These are phyloP conservation scores for Monarcha castaneiventris DNA, from an alignment of 2,113 vertebrate species.

Conservation along the genomic window DNA sequence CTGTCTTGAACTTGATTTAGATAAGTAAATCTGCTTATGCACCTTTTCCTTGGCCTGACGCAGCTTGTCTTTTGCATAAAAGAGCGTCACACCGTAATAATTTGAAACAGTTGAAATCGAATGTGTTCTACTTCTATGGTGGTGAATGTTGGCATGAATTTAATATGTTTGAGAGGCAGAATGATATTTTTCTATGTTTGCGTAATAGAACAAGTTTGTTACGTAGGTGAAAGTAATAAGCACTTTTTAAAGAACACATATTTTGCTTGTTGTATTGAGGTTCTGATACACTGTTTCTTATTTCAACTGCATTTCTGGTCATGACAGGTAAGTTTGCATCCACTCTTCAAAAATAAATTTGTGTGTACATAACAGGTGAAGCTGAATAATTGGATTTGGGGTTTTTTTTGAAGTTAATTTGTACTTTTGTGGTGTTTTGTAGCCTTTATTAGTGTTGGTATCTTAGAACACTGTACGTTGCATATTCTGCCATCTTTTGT, in stretches of 20 bases:
- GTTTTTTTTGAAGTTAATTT: neutral
- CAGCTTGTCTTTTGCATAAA: rapidly evolving
- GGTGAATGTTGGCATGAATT: neutral
- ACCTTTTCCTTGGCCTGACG: rapidly evolving
- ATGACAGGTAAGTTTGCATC: neutral
- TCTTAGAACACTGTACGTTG: rapidly evolving
- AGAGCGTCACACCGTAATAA: rapidly evolving
- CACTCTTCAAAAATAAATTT: neutral
- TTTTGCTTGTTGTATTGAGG: neutral
- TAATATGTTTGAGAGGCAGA: too few species aligned
- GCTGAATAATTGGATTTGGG: rapidly evolving
- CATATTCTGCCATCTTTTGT: rapidly evolving
- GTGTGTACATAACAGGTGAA: neutral
- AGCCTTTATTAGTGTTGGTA: neutral
- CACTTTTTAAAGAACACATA: rapidly evolving
- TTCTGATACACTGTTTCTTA: neutral
- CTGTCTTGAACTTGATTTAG: neutral
- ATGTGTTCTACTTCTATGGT: neutral
- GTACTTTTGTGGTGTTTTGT: neutral
- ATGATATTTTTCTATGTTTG: neutral
- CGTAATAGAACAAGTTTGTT: neutral
- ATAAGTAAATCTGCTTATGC: neutral
- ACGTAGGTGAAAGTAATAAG: neutral
- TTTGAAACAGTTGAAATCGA: neutral
- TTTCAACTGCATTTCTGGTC: neutral